Conservation (phyloP, 1,140 invertebrate genomes). For the Myzus persicae region DNA sequence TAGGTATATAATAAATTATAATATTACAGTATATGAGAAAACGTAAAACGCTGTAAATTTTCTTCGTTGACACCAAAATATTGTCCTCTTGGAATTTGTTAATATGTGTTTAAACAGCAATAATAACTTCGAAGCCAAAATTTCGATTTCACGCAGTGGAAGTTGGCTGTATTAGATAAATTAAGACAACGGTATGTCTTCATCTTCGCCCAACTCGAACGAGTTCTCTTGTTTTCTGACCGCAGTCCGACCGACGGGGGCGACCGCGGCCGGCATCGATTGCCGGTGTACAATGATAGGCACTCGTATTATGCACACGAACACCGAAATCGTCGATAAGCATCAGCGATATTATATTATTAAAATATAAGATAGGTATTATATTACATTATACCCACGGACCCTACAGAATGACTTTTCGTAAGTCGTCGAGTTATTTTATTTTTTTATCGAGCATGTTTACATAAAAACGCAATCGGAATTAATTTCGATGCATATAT, state of each 20-base stretch:
- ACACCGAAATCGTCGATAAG: too few species aligned
- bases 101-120: too few species aligned
- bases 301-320: background rate
- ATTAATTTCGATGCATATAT: background rate
- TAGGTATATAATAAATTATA: too few species aligned
- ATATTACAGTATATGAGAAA: too few species aligned
- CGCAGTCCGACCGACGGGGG: background rate
- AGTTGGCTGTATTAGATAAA: background rate
- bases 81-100: too few species aligned
- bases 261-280: background rate
- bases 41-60: too few species aligned
- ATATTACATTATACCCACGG: background rate
- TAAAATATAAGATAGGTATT: background rate
- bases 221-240: background rate
- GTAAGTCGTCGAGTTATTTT: background rate
- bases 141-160: background rate
- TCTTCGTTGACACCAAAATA: too few species aligned
- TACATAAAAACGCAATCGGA: background rate
- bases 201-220: background rate
- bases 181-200: too few species aligned
- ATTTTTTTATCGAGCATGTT: background rate
- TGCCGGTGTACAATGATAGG: background rate
- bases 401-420: background rate
- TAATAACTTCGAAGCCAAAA: background rate
- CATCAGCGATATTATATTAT: background rate